Evolutionary conservation across 1,140 invertebrate species (phyloP), one percentile per base, ranked within the genome.

Genomic region (Drosophila sulfurigaster): DNA sequence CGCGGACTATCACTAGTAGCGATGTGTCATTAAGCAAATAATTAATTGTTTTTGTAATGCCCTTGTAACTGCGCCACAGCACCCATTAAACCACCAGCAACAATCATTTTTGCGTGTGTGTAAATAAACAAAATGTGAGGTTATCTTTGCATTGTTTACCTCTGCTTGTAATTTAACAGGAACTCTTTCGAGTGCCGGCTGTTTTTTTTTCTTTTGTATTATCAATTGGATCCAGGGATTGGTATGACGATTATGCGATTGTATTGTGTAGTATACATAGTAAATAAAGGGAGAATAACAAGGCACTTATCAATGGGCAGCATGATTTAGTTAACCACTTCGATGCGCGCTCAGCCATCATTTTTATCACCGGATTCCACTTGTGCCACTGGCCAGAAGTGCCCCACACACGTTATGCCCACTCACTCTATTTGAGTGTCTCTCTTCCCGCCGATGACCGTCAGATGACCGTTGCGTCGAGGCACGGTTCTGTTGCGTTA

Each of bases 301-400:
- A 58, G 16, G 20, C 58, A 75, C 72, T 75, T 75, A 70, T 70
- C 72, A 75, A 70, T 70, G 58, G 10, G 28, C 11, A 65, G 28
- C 62, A 75, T 56, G 16, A 59, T 58, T 51, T 52, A 54, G 65
- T 67, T 67, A 32, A 25, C 13, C 32, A 62, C 58, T 48, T 48
- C 58, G 45, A 20, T 62, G 49, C 28, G 51, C 38, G 13, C 41
- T 4, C 51, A 3, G 2, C 28, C 5, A 10, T 8, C 35, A 3
- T 38, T 38, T 10, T 38, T 65, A 49, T 48, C 41, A 0, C 5
- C 6, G 28, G 38, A 6, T 20, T 25, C 25, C 60, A 64, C 62
- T 65, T 68, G 65, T 41, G n/a, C 16, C 54, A 13, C 62, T 52
- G 51, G 5, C 8, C 69, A 66, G 52, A 66, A 72, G 69, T 72